Evolutionary conservation across 2,888 invertebrate genomes (phyloP).

Genomic region (Noctua comes): DNA sequence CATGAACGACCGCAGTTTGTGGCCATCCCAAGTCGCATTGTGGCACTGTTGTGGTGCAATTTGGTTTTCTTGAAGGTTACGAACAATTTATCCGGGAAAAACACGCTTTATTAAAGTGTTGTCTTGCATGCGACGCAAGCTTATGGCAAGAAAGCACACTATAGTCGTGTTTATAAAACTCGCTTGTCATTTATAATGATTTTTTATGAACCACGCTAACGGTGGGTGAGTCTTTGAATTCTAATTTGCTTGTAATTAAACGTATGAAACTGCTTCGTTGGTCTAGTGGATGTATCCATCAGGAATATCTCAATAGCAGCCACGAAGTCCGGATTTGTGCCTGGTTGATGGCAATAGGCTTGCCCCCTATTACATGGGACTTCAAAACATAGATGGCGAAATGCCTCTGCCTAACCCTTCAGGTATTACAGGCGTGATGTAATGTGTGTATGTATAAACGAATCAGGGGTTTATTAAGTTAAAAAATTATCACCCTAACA

Average conservation of each 20-base stretch:
- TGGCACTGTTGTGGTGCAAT: slow-evolving; percentile 1
- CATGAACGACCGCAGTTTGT: background rate
- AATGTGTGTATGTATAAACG: background rate
- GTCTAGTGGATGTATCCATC: no score
- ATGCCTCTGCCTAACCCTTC: no score
- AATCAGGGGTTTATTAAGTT: background rate
- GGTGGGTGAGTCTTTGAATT: slow-evolving; percentile 26
- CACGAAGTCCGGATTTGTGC: no score
- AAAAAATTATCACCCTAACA: background rate
- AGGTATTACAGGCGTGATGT: no score
- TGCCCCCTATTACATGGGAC: no score
- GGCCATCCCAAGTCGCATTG: background rate
- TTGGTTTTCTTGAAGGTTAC: background rate
- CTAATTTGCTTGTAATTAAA: slow-evolving; percentile 9
- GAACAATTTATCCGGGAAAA: background rate
- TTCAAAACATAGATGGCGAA: no score
- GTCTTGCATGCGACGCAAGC: slow-evolving; percentile 17
- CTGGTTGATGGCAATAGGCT: no score
- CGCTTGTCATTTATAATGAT: slow-evolving; percentile 21
- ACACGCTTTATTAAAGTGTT: slow-evolving; percentile 7
- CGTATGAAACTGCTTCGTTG: background rate
- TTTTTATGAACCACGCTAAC: slow-evolving; percentile 14
- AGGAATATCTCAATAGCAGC: no score
- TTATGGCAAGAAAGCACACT: slow-evolving; percentile 23
- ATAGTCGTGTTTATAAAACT: background rate